Conservation (phyloP, 64 coral and sea anemone species). For the Montipora cactus region DNA sequence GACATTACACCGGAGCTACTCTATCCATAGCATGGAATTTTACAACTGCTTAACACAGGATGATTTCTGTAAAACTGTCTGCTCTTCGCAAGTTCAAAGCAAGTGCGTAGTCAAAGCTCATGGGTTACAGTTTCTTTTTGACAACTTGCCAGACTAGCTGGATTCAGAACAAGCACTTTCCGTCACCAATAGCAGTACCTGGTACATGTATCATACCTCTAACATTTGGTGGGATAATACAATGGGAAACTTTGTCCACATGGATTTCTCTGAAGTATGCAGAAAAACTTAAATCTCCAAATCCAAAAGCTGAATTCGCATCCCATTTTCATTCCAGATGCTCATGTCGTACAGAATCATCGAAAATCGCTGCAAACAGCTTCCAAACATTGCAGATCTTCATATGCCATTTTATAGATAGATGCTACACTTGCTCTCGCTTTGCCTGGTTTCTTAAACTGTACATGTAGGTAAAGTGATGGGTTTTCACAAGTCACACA, state of each 20-base stretch:
- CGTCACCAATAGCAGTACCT: constrained; percentile 21
- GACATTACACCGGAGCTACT: background rate
- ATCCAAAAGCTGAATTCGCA: background rate
- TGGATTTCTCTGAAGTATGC: background rate
- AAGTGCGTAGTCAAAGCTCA: constrained; percentile 13
- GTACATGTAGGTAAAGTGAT: background rate
- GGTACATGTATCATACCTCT: background rate
- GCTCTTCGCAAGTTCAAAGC: constrained; percentile 29
- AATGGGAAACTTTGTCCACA: background rate
- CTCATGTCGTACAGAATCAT: background rate
- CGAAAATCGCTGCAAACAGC: background rate
- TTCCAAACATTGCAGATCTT: constrained; percentile 19
- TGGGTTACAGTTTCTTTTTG: constrained; percentile 33
- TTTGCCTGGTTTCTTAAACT: background rate
- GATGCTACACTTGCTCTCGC: background rate
- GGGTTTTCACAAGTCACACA: background rate
- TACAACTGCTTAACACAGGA: constrained; percentile 16
- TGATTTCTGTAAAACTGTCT: constrained; percentile 50
- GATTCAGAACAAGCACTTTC: constrained; percentile 61
- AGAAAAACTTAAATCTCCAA: background rate
- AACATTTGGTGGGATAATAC: background rate
- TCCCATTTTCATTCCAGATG: background rate
- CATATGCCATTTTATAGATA: background rate
- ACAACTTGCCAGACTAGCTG: background rate
- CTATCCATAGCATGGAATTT: constrained; percentile 3